Base-by-base conservation (phyloP, 2,888 invertebrate species). In the Notodonta ziczac region DNA sequence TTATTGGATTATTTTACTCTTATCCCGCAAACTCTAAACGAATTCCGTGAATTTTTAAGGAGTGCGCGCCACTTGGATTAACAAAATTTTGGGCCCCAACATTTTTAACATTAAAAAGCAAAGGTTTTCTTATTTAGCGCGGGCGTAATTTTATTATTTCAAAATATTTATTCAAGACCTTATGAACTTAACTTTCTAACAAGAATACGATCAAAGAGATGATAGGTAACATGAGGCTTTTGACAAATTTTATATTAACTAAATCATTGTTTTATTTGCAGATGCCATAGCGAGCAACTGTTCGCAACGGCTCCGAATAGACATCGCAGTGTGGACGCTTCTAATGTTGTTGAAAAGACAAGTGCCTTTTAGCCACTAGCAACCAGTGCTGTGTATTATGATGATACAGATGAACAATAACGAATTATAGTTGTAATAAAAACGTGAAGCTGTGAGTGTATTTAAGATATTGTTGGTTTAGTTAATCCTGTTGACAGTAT, bases 231-330 rank as follows among this genome's bases (percentile, higher is more conserved):
- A 2, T 24, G 2, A 24, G 24, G 24, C 1, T 24, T 24, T 24
- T 24, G 24, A 24, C 24, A 24, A 24, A 35, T 6, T 35, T 6
- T 35, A 3, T 3, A 35, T 35, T 4, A 6, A 35, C 35, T 35
- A 35, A 0, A 35, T 35, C 35, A 4, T 24, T 35, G 35, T 35
- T 35, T 58, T 58, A 24, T 56, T 82, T 81, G 12, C 86, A 91
- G 91, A 89, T 78, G 91, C 90, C 57, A 88, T 86, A 7, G 81
- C 88, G 1, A 84, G 82, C 71, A 84, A 82, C 66, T 78, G 77
- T 67, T 79, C 83, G n/a, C 66, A 70, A 52, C 81, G 78, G 56
- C 70, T 83, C 63, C 77, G 77, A 46, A 61, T 78, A 48, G 83
- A 86, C 57, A 65, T 84, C 32, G 69, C 75, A 59, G 58, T 86